Evolutionary conservation across 2,113 vertebrate species (phyloP).

Genomic region (Vireo altiloquus): DNA sequence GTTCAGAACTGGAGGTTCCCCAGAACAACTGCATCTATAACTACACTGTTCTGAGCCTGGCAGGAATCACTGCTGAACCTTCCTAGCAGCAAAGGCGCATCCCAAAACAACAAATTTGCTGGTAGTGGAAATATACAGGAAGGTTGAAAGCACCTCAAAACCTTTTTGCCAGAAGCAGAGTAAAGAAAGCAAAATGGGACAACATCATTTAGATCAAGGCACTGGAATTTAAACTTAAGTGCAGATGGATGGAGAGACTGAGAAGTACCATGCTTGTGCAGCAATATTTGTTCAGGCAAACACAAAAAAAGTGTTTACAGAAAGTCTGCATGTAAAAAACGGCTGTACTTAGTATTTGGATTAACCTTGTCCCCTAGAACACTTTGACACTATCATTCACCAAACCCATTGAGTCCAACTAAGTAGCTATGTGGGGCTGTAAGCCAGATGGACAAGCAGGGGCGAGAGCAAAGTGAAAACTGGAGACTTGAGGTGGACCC

Average conservation of each 20-base stretch:
- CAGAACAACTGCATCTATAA: not conserved
- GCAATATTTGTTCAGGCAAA: not conserved
- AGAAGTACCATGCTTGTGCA: not conserved
- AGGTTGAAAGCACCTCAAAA: not conserved
- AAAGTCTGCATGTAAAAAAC: not conserved
- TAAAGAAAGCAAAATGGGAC: not conserved
- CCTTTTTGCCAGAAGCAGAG: not conserved
- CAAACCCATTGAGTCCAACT: not conserved
- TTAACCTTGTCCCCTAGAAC: not conserved
- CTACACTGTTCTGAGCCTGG: not conserved
- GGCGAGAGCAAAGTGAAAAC: not conserved
- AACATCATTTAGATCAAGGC: not conserved
- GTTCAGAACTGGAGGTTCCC: not conserved
- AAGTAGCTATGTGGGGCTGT: not conserved
- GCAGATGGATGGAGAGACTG: not conserved
- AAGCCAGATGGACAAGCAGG: not conserved
- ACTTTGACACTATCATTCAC: not conserved
- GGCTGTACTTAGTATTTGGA: not conserved
- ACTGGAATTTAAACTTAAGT: not conserved
- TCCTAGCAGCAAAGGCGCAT: rapidly evolving
- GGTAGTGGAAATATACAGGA: not conserved
- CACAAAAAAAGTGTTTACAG: not conserved
- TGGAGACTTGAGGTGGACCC: not conserved
- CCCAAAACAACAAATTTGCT: not conserved
- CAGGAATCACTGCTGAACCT: not conserved